phyloP scores from a whole-genome alignment of 2,888 invertebrate species.

The Torymus tubicola region DNA sequence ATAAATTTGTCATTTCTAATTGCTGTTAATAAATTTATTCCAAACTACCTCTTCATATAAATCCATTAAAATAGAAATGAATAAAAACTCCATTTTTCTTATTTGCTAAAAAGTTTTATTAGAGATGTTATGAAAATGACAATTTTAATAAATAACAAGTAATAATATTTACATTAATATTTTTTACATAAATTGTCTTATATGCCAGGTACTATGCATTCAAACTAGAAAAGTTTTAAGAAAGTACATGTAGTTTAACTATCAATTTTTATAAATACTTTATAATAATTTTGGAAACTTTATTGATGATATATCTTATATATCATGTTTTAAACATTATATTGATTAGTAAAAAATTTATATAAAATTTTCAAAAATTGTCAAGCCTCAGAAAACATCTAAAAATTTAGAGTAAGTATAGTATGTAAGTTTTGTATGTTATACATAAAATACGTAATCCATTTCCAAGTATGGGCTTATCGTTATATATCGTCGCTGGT shows the following conservation, averaged over 20 bases:
- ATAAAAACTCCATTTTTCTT: not conserved
- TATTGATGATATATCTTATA: conserved; percentile 33
- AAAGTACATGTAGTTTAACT: conserved; percentile 42
- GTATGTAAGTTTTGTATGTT: too few species aligned
- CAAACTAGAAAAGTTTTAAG: conserved; percentile 31
- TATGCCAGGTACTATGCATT: conserved; percentile 47
- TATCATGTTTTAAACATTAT: conserved; percentile 24
- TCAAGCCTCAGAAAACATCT: too few species aligned
- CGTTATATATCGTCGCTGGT: too few species aligned
- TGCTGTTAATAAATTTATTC: conserved; percentile 12
- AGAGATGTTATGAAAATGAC: conserved; percentile 28
- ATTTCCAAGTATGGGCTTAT: too few species aligned
- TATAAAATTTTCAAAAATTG: conserved; percentile 1
- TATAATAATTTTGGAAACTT: not conserved
- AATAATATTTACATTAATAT: conserved; percentile 44
- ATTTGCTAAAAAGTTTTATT: conserved; percentile 37
- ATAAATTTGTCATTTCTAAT: conserved; percentile 56
- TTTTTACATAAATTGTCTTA: conserved; percentile 44
- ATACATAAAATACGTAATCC: too few species aligned
- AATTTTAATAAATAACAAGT: conserved; percentile 43
- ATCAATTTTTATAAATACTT: conserved; percentile 35
- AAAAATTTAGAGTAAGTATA: too few species aligned
- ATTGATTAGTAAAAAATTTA: not conserved
- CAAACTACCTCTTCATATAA: not conserved
- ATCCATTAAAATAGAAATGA: not conserved